Conservation (phyloP, 53 echinoderm and acorn worm species). For the Crossaster papposus region DNA sequence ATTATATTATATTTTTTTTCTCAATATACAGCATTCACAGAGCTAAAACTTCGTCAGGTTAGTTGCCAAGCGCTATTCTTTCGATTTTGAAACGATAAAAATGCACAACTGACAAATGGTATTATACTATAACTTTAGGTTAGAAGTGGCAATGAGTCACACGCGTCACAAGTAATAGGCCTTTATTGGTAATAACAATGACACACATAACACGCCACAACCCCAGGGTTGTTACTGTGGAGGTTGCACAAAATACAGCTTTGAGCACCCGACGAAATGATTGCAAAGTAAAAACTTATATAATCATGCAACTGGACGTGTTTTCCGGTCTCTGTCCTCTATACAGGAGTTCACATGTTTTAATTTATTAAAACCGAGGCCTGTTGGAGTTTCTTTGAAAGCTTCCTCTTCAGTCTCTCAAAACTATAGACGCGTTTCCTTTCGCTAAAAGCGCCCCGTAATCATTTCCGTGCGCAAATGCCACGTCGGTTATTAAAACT, state of each 20-base stretch:
- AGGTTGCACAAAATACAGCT: background rate
- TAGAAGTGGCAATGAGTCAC: too few species aligned
- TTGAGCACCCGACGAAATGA: background rate
- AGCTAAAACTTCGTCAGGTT: too few species aligned
- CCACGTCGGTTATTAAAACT: background rate
- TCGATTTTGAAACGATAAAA: too few species aligned
- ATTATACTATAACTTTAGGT: too few species aligned
- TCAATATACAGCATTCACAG: too few species aligned
- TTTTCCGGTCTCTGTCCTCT: background rate
- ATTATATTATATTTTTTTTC: too few species aligned
- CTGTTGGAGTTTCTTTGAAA: background rate
- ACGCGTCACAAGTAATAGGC: too few species aligned
- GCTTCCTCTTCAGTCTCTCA: constrained; percentile 3
- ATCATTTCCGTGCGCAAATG: background rate
- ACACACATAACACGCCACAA: too few species aligned
- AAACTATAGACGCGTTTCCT: background rate
- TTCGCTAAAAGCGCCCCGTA: background rate
- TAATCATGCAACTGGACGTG: background rate
- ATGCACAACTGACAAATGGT: too few species aligned
- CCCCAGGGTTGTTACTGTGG: background rate
- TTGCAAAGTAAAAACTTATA: background rate
- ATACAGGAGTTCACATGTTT: background rate
- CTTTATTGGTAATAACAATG: too few species aligned
- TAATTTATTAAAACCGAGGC: background rate
- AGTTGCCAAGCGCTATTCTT: too few species aligned